phyloP scores from a whole-genome alignment of 2,797 vertebrate genomes.

The Catharus ustulatus region DNA sequence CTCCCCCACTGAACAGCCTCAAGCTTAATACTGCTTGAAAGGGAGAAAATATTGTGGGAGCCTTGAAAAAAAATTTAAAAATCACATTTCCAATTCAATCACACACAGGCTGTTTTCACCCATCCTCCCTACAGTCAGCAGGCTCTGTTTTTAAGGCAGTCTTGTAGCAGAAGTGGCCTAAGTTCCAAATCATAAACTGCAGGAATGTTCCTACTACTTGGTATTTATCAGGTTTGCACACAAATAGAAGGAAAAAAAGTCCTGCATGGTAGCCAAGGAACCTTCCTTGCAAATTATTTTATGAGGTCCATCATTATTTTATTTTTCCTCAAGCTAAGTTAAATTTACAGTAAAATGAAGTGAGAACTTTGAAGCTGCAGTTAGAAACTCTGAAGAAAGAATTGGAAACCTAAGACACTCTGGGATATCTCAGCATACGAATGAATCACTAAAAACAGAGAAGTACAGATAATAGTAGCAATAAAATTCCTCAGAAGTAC shows the following conservation, averaged over 20 bases:
- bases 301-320: neutral
- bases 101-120: slow-evolving; percentile 2
- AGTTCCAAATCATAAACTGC: neutral
- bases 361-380: neutral
- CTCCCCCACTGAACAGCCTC: neutral
- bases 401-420: neutral
- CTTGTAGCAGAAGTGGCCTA: neutral
- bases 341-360: neutral
- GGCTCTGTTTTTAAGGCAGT: neutral
- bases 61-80: neutral
- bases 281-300: neutral
- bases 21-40: slow-evolving; percentile 6
- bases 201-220: neutral
- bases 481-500: neutral
- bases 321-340: neutral
- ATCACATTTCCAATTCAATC: slow-evolving; percentile 14
- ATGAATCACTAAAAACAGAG: neutral
- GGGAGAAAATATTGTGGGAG: neutral
- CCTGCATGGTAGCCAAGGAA: neutral
- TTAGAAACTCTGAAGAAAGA: neutral
- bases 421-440: neutral
- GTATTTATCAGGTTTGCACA: neutral
- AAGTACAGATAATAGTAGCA: neutral
- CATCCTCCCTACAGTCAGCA: neutral
- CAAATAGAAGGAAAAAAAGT: neutral